A percentile compares a stretch with the other conserved stretches of the same genome.
Evolutionary conservation across 1,140 invertebrate genomes (phyloP).

Genomic region (Lordiphosa collinella): DNA sequence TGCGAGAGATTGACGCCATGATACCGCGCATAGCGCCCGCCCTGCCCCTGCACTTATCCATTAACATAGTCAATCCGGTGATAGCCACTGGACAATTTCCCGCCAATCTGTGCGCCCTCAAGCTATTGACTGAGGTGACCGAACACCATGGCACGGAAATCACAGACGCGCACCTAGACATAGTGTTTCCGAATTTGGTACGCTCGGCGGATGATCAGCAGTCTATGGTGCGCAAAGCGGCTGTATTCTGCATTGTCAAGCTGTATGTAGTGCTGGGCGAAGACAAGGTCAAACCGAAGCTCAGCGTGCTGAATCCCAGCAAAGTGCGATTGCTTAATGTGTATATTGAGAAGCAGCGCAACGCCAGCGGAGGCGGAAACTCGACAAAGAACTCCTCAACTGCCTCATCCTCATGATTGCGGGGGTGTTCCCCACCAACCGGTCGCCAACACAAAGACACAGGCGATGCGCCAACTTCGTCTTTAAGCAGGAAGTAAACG

Average conservation of each 20-base stretch:
- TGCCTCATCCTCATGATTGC: slow-evolving; percentile 76
- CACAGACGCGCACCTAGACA: slow-evolving; percentile 86
- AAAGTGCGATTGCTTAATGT: slow-evolving; percentile 82
- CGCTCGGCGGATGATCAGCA: slow-evolving; percentile 93
- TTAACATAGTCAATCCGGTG: slow-evolving; percentile 85
- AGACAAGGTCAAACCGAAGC: slow-evolving; percentile 88
- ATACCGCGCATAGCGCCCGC: slow-evolving; percentile 86
- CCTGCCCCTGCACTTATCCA: slow-evolving; percentile 85
- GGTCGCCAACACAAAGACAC: slow-evolving; percentile 49
- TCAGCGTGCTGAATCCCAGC: slow-evolving; percentile 89
- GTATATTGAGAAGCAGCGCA: slow-evolving; percentile 64
- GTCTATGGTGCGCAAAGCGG: slow-evolving; percentile 94
- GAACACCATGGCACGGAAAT: slow-evolving; percentile 85
- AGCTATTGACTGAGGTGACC: slow-evolving; percentile 93
- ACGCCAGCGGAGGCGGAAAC: slow-evolving; percentile 42
- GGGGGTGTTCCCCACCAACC: slow-evolving; percentile 20
- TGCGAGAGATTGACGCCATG: slow-evolving; percentile 81
- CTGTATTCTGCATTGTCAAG: slow-evolving; percentile 97
- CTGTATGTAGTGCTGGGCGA: slow-evolving; percentile 93
- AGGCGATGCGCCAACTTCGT: slow-evolving; percentile 7
- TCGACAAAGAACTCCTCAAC: slow-evolving; percentile 77
- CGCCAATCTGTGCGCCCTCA: slow-evolving; percentile 93
- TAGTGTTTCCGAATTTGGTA: slow-evolving; percentile 93
- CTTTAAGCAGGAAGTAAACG: slow-evolving; percentile 34
- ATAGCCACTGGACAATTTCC: slow-evolving; percentile 92